Base-by-base conservation (phyloP, 2,113 vertebrate genomes). In the Buteo buteo region DNA sequence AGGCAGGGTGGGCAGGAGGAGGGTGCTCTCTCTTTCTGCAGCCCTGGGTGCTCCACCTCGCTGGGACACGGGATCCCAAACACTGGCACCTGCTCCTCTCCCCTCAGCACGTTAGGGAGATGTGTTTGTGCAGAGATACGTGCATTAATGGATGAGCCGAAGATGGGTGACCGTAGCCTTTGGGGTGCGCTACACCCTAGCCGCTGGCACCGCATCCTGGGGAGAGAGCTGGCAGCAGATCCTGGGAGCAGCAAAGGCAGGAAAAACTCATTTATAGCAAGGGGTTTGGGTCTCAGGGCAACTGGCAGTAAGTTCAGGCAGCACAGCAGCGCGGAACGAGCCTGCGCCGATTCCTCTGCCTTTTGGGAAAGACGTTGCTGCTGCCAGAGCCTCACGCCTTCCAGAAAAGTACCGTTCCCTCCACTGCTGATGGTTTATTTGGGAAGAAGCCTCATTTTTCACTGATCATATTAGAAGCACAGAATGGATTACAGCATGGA, bases 381-480 rank as follows among this genome's bases (percentile, higher is more conserved):
- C 15, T 3, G 1, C 49, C 7, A 2, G 18, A 76, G n/a, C 84
- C 70, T 57, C 49, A 19, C 4, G 2, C 66, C 59, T 79, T 50
- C 64, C 0, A 0, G 55, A 54, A 86, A 67, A 88, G 10, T 42
- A 29, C n/a, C 25, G 31, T 64, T 81, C 47, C 67, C 59, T 86
- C 82, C 22, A 31, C 6, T 36, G 59, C 28, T 74, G 74, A 29
- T 92, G 90, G 94, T 90, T 93, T 84, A 74, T 77, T 81, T 71
- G 69, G 94, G 85, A 84, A 92, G 90, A 93, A 93, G 59, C 72
- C 42, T 94, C 78, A 64, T 96, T 97, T 96, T 84, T 94, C 91
- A 93, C 64, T 49, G 80, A 91, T 95, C 15, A 0, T 71, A 70
- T 93, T 92, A 96, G 91, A 93, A 83, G 90, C 82, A 36, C 50